Base-by-base conservation (phyloP, 2,797 vertebrate species). In the Thunnus albacares region DNA sequence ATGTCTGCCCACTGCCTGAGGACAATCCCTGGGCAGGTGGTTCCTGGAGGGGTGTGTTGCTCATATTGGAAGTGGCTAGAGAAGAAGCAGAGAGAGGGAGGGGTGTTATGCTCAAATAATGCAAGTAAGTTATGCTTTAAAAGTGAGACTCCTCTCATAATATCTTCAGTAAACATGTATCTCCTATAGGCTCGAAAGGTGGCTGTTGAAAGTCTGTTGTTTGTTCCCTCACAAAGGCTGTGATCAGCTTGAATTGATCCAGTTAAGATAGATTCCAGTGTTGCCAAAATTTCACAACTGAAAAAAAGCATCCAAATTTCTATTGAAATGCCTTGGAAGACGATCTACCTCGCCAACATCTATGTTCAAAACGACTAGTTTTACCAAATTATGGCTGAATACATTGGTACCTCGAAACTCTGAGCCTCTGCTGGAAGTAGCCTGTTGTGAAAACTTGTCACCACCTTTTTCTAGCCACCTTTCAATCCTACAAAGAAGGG, bases 61-160 rank as follows among this genome's bases (percentile, higher is more conserved):
- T 97, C 98, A 99, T 99, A 74, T 60, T 92, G 77, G 63, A 62
- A 51, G 22, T 51, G 26, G 14, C 86, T 91, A 24, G n/a, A 83
- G 77, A 79, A 28, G 59, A 83, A 82, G 15, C 22, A 74, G 20
- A 57, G 17, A 51, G n/a, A 45, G n/a, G 17, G 18, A 30, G 18
- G 68, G 11, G 18, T 28, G 17, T 69, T 61, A 5, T 7, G 3
- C 53, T 41, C 3, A 57, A 24, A 33, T 26, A 4, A 33, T 35
- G 24, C 28, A 28, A 26, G 3, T 38, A 13, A 14, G 20, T 33
- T 73, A 3, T 43, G 30, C 6, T 55, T 68, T 22, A 52, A 4
- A 17, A 41, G 47, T 35, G 5, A 33, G 51, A 13, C 22, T 12
- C 7, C 18, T 35, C 18, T 20, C 18, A 51, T 1, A 51, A 45